Percentiles rank a stretch among this genome's conserved stretches.
phyloP scores from a whole-genome alignment of 2,888 invertebrate genomes.

The Theretra japonica region DNA sequence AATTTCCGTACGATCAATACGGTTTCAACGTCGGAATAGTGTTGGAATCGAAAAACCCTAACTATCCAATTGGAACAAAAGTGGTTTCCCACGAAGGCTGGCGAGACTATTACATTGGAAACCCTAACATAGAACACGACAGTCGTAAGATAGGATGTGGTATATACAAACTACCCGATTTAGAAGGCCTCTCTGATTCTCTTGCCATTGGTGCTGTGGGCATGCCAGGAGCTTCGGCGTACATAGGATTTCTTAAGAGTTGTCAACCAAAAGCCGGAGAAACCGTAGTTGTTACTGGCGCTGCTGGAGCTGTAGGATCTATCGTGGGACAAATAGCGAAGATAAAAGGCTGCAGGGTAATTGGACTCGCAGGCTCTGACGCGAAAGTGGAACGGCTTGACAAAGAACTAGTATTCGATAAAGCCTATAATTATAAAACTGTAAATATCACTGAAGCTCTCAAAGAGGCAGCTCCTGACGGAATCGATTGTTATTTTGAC shows the following conservation, averaged over 20 bases:
- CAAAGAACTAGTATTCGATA: conserved; percentile 75
- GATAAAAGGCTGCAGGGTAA: too few species aligned
- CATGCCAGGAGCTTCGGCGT: background rate
- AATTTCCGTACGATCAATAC: conserved; percentile 59
- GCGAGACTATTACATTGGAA: conserved; percentile 44
- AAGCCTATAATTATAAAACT: conserved; percentile 88
- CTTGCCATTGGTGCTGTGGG: too few species aligned
- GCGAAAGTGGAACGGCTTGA: too few species aligned
- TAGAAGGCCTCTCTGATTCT: too few species aligned
- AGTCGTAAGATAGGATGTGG: too few species aligned
- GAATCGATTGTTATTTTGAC: conserved; percentile 89
- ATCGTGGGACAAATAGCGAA: too few species aligned
- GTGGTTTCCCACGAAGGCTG: conserved; percentile 81
- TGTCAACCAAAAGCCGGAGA: too few species aligned
- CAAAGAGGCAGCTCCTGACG: conserved; percentile 79
- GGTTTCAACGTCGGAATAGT: conserved; percentile 68
- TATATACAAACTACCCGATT: too few species aligned
- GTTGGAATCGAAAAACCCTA: conserved; percentile 84
- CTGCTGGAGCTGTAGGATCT: background rate
- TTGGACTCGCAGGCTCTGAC: too few species aligned
- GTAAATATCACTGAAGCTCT: conserved; percentile 74
- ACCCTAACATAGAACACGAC: conserved; percentile 28
- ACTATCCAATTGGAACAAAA: conserved; percentile 85
- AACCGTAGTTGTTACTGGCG: too few species aligned
- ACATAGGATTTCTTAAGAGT: too few species aligned